Base-by-base conservation (phyloP, 2,113 vertebrate species). In the Hassar affinis region DNA sequence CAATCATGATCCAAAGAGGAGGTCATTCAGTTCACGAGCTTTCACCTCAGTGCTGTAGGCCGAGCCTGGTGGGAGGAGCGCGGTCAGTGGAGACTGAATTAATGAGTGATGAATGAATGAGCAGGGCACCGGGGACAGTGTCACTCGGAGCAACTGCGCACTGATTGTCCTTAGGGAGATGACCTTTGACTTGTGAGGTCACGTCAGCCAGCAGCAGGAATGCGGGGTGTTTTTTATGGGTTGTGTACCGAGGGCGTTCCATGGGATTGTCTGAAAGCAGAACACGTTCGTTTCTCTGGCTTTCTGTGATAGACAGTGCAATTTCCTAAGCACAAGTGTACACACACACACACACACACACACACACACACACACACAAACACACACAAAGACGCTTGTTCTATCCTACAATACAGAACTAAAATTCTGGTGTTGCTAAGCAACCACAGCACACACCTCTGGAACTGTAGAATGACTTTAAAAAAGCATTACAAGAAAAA, bases 361-460 rank as follows among this genome's bases (percentile, higher is more conserved):
- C 54, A 79, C 45, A 68, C 47, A 42, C 38, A 42, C 38, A 42
- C 11, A 76, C 45, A 54, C 27, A 77, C 75, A 27, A 22, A 18
- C 57, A 79, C 42, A 79, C 57, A 18, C 66, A 56, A 11, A 76
- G 15, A 42, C 25, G 69, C 35, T 78, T 68, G 6, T 68, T 68
- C 47, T 49, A 69, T 78, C 66, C 74, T 78, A 38, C n/a, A 57
- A 79, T 51, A 74, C 20, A 30, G 30, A 74, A 56, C 42, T 45
- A 52, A 62, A 74, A 80, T 72, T 74, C 56, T 38, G 66, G 42
- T 84, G 83, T 84, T 84, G 83, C 77, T 84, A 72, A 62, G 83
- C 66, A 79, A 84, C 83, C 42, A 52, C 11, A 69, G 35, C 64
- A 78, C 51, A 71, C 82, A 59, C 76, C 82, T 72, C 30, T 77